Evolutionary conservation across 2,113 vertebrate species (phyloP), one percentile per base, ranked within the genome.

Genomic region (Rhizomys pruinosus): DNA sequence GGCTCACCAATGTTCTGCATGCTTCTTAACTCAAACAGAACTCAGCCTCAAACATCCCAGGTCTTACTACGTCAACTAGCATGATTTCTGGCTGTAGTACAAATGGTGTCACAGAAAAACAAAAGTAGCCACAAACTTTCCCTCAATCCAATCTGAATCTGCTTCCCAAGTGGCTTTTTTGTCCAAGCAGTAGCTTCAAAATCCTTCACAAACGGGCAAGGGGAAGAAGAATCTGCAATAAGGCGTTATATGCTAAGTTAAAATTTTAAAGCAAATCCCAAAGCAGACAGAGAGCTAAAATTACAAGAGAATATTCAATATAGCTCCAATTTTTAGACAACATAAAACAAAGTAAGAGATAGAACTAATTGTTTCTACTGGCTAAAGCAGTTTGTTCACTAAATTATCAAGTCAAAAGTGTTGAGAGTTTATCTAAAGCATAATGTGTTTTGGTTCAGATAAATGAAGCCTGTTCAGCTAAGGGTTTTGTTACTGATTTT

Each of bases 61-160:
- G 73, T 90, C 84, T 96, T 94, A 79, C 93, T 95, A 76, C 42
- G 66, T 59, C 95, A 96, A 84, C 93, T 87, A 97, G 89, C 92
- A 73, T 37, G 90, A 74, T 68, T 95, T 90, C 44, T 84, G 44
- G 81, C 44, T 79, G 13, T 42, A 84, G 64, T 32, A 87, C 23
- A 73, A 84, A 85, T 34, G 37, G 55, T 87, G 27, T 80, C 57
- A 91, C 20, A 77, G 74, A 61, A 64, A 96, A 92, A 78, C 61
- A 80, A 94, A 95, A 71, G 74, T 34, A 61, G 69, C 25, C 63
- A 42, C 20, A 59, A 89, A 80, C 19, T 16, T 86, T 91, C 23
- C 61, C 9, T 22, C 91, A 59, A 39, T 42, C 86, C 76, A 61
- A 72, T 55, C n/a, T 77, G 86, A 94, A 93, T 66, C 77, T 69